These are phyloP conservation scores for Stenichneumon culpator DNA, from an alignment of 2,888 invertebrate species.

Conservation along the genomic window DNA sequence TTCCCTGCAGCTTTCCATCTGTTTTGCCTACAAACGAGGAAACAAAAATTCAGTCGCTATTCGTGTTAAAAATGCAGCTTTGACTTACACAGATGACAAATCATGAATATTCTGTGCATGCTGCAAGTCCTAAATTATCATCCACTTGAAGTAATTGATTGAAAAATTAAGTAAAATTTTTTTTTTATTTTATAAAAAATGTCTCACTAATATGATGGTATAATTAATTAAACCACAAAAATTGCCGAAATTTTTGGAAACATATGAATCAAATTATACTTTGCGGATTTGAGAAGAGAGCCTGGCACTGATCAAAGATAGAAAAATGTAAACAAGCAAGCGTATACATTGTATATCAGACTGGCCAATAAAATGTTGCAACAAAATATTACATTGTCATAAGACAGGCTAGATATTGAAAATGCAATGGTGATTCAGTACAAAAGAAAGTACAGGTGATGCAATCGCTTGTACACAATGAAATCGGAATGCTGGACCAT, in stretches of 20 bases:
- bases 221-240: too few species aligned
- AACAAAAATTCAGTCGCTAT: neutral
- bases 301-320: too few species aligned
- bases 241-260: too few species aligned
- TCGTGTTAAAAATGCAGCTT: neutral
- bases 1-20: conserved; percentile 89
- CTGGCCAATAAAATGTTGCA: conserved; percentile 25
- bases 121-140: neutral
- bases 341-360: too few species aligned
- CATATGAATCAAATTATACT: too few species aligned
- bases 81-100: neutral
- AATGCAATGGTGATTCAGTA: neutral
- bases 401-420: neutral
- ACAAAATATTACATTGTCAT: conserved; percentile 14
- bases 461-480: neutral
- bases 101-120: neutral
- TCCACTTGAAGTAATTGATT: neutral
- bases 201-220: too few species aligned
- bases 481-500: neutral
- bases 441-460: neutral
- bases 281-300: too few species aligned
- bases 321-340: too few species aligned
- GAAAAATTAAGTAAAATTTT: neutral
- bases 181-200: too few species aligned
- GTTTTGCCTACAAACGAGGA: conserved; percentile 86